Evolutionary conservation across 1,140 invertebrate genomes (phyloP), one percentile per base, ranked within the genome.

Genomic region (Anastrepha obliqua): DNA sequence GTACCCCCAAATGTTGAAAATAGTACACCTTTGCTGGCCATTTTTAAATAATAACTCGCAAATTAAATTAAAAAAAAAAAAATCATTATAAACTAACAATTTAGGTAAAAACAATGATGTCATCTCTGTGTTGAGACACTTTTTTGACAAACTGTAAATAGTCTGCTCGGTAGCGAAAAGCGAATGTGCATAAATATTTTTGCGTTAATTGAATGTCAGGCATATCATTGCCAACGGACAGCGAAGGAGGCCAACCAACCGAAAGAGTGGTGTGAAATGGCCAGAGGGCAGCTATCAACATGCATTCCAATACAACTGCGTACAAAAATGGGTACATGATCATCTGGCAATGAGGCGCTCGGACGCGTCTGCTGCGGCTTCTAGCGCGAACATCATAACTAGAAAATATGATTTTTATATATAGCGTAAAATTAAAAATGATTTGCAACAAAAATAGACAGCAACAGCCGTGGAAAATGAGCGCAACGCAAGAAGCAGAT

Each of bases 191-290:
- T 47, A 81, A 81, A 81, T 81, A 81, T 81, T 81, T 55, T 81
- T 81, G 74, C 74, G 47, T 58, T 81, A 81, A 81, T 81, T 81
- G 74, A 81, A 55, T 81, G 74, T 81, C 74, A 81, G 74, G 42
- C 74, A 17, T 62, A 62, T 62, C 42, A 17, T 3, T 65, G 20
- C 64, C 64, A 65, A 65, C 20, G n/a, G 6, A 20, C 42, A 13
- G 47, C 74, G 74, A 20, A n/a, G 17, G 17, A 29, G 42, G 20
- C 47, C 74, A 81, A 17, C 74, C 47, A 58, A 29, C 17, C 74
- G n/a, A 29, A 55, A 81, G 47, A 81, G 74, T 81, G 74, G 74
- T 81, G 74, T 29, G 74, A 81, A 81, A 81, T 81, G 47, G 74
- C n/a, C 47, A 58, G 13, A 58, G 47, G n/a, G 74, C 17, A 13